These are phyloP conservation scores for Caenorhabditis doughertyi DNA, from an alignment of 2,888 invertebrate genomes.

Conservation along the genomic window DNA sequence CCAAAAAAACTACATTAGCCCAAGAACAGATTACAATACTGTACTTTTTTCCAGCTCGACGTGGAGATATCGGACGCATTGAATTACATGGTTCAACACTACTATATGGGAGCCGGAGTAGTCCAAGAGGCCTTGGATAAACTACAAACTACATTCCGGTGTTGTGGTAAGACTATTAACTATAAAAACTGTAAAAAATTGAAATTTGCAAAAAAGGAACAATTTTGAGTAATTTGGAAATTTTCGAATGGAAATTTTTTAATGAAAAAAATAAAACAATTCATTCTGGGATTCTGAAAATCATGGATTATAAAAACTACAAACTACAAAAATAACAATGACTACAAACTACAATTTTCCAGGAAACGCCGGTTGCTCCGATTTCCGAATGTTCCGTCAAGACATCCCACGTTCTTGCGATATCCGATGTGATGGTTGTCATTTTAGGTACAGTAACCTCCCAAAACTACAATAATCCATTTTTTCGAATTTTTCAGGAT, in stretches of 20 bases:
- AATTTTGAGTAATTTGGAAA: no score
- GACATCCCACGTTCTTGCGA: constrained; percentile 82
- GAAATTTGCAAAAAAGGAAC: no score
- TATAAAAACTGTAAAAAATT: no score
- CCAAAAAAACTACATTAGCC: no score
- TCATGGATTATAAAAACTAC: no score
- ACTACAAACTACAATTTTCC: constrained; percentile 52
- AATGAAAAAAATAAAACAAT: no score
- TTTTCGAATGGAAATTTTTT: no score
- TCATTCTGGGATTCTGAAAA: no score
- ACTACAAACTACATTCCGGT: constrained; percentile 81
- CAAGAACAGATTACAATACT: no score
- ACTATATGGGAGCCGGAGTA: constrained; percentile 81
- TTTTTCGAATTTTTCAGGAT: constrained; percentile 74
- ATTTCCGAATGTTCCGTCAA: constrained; percentile 80
- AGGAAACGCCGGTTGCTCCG: constrained; percentile 81
- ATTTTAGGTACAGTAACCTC: constrained; percentile 71
- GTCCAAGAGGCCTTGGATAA: constrained; percentile 81
- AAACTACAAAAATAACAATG: no score
- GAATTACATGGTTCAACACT: constrained; percentile 83
- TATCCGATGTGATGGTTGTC: constrained; percentile 82
- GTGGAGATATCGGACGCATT: constrained; percentile 82
- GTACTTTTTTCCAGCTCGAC: constrained; percentile 79
- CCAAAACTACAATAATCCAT: not conserved
- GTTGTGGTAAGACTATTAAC: constrained; percentile 77